Percentiles rank a stretch among this genome's conserved stretches.
Conservation (phyloP, 2,888 invertebrate genomes). For the Autographa pulchrina region DNA sequence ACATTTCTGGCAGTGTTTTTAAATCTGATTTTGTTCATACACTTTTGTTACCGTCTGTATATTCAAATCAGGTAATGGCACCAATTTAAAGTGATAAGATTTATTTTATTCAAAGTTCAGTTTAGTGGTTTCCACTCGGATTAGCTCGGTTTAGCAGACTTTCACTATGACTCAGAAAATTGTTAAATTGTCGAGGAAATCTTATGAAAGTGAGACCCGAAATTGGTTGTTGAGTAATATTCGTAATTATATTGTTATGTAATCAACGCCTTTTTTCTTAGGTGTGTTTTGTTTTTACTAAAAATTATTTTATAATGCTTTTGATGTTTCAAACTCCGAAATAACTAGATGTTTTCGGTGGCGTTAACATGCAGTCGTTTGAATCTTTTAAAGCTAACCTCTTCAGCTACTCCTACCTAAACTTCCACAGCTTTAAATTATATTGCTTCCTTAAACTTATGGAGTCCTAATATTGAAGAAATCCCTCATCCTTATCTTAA, state of each 20-base stretch:
- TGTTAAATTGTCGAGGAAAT: slow-evolving; percentile 52
- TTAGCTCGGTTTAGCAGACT: slow-evolving; percentile 61
- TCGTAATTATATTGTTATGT: slow-evolving; percentile 25
- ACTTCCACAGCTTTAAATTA: too few relatives aligned
- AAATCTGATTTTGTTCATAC: too few relatives aligned
- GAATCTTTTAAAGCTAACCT: too few relatives aligned
- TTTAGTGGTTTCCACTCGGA: slow-evolving; percentile 54
- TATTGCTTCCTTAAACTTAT: too few relatives aligned
- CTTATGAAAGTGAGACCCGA: slow-evolving; percentile 51
- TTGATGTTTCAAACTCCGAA: too few relatives aligned
- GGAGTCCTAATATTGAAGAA: too few relatives aligned
- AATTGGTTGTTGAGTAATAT: slow-evolving; percentile 40
- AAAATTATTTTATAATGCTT: not conserved
- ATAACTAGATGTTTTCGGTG: too few relatives aligned
- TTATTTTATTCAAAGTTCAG: slow-evolving; percentile 42
- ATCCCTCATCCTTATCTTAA: too few relatives aligned
- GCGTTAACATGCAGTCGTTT: too few relatives aligned
- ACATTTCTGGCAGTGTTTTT: too few relatives aligned
- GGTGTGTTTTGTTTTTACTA: not conserved
- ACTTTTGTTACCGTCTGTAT: not conserved
- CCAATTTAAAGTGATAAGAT: slow-evolving; percentile 42
- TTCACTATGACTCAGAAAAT: slow-evolving; percentile 59
- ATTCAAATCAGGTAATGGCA: slow-evolving; percentile 24
- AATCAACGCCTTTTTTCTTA: not conserved
- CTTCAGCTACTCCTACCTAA: too few relatives aligned